Evolutionary conservation across 2,888 invertebrate species (phyloP).

Genomic region (Erannis defoliaria): DNA sequence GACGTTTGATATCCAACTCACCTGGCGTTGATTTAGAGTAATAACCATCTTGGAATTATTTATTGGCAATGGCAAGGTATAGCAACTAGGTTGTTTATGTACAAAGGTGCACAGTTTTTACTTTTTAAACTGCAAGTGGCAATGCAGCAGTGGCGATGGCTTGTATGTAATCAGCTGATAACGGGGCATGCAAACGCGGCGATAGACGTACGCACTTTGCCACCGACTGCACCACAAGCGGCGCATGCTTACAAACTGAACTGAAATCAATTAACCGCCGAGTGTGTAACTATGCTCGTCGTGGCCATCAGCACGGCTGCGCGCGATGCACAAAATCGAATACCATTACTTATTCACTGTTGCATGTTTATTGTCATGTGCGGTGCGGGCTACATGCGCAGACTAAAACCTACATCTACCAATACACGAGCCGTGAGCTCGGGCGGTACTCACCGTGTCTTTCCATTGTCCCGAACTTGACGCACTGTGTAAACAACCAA

Average conservation of each 20-base stretch:
- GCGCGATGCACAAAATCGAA: slow-evolving; percentile 82
- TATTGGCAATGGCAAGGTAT: background rate
- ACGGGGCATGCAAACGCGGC: slow-evolving; percentile 64
- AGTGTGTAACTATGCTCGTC: slow-evolving; percentile 4
- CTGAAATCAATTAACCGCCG: slow-evolving; percentile 71
- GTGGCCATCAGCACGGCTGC: slow-evolving; percentile 64
- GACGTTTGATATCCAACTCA: slow-evolving; percentile 13
- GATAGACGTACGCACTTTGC: slow-evolving; percentile 50
- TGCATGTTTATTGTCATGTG: slow-evolving; percentile 81
- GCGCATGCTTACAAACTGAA: slow-evolving; percentile 76
- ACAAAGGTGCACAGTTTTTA: slow-evolving; percentile 15
- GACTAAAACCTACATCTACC: slow-evolving; percentile 54
- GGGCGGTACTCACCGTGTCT: slow-evolving; percentile 76
- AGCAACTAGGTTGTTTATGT: background rate
- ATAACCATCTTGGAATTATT: slow-evolving; percentile 18
- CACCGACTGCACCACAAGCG: slow-evolving; percentile 58
- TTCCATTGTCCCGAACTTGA: slow-evolving; percentile 79
- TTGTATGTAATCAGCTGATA: slow-evolving; percentile 78
- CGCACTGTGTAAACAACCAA: slow-evolving; percentile 80
- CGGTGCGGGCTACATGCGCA: slow-evolving; percentile 82
- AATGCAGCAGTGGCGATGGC: slow-evolving; percentile 26
- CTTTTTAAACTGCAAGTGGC: slow-evolving; percentile 6
- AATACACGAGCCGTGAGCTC: slow-evolving; percentile 49
- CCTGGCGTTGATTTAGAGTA: slow-evolving; percentile 24
- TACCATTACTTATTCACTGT: slow-evolving; percentile 66